These are phyloP conservation scores for Psephotus haematonotus DNA, from an alignment of 2,113 vertebrate genomes.

Conservation along the genomic window DNA sequence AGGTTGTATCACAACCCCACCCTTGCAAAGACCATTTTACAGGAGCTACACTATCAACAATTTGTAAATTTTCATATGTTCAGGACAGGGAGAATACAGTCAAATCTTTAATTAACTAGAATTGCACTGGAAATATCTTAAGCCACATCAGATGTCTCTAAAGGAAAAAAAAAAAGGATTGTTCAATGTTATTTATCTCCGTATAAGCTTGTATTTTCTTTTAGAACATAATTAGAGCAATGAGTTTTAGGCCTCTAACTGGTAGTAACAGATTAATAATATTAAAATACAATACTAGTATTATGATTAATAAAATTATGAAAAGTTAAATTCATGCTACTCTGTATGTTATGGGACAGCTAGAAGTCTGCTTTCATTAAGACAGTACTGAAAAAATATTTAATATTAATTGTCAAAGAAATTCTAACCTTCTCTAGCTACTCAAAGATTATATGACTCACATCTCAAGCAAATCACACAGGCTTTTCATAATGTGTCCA, in stretches of 20 bases:
- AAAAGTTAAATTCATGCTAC: not conserved
- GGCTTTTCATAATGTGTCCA: not conserved
- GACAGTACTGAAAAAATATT: not conserved
- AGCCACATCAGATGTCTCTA: not conserved
- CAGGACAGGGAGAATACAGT: not conserved
- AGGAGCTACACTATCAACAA: not conserved
- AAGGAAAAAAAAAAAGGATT: not conserved
- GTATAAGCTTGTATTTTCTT: not conserved
- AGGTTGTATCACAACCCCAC: not conserved
- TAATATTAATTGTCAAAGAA: not conserved
- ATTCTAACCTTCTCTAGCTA: not conserved
- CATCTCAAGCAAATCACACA: not conserved
- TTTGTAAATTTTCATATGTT: not conserved
- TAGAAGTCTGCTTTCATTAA: not conserved
- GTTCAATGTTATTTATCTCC: not conserved
- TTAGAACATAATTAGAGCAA: not conserved
- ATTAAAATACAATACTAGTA: not conserved
- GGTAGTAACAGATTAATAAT: not conserved
- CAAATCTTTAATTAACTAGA: not conserved
- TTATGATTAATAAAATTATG: not conserved
- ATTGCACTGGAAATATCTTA: not conserved
- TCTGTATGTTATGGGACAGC: not conserved
- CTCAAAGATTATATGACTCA: not conserved
- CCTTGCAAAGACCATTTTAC: not conserved
- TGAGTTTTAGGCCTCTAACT: not conserved